A percentile compares a stretch with the other conserved stretches of the same genome.
Conservation (phyloP, 2,797 vertebrate species). For the Megalops cyprinoides region DNA sequence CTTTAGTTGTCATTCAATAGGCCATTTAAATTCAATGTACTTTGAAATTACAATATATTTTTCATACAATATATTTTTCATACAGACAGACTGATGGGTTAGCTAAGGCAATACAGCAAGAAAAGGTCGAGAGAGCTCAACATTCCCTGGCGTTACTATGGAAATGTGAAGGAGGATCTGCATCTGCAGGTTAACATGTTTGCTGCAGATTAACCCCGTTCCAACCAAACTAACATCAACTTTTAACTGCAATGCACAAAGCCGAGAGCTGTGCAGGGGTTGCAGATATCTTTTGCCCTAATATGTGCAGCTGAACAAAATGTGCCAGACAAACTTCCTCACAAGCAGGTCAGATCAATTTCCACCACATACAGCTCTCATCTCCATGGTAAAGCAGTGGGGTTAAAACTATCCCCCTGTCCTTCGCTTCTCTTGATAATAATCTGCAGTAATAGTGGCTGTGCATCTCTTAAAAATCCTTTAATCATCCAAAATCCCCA, state of each 20-base stretch:
- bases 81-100: neutral
- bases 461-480: constrained; percentile 21
- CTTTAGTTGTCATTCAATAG: too few relatives aligned
- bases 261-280: neutral
- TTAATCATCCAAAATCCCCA: constrained; percentile 39
- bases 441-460: constrained; percentile 21
- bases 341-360: neutral
- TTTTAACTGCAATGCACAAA: neutral
- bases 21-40: too few relatives aligned
- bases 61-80: too few relatives aligned
- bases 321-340: neutral
- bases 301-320: neutral
- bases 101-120: too few relatives aligned
- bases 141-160: neutral
- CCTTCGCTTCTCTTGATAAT: neutral
- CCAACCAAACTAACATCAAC: neutral
- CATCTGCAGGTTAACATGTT: neutral
- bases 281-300: neutral
- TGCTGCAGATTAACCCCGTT: neutral
- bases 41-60: too few relatives aligned
- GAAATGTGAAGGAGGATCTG: too few relatives aligned
- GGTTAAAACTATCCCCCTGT: constrained; percentile 18
- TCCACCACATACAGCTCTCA: neutral
- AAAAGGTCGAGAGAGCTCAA: too few relatives aligned
- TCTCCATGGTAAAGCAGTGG: constrained; percentile 14